These are phyloP conservation scores for Tachysurus vachellii DNA, from an alignment of 2,113 vertebrate species.

Conservation along the genomic window DNA sequence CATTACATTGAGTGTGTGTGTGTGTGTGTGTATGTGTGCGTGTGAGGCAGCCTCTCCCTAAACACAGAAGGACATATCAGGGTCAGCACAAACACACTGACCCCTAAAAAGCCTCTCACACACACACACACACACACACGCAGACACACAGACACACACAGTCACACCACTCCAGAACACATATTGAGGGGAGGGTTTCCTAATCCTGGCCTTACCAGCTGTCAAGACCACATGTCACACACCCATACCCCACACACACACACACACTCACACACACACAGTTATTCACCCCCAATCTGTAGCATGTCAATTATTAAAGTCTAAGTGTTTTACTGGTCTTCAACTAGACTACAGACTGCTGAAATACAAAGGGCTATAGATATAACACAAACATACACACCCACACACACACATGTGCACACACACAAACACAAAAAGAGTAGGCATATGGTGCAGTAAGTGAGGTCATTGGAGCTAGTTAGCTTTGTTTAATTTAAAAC, in stretches of 20 bases:
- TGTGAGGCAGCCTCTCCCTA: not conserved
- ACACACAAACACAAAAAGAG: not conserved
- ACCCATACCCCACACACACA: not conserved
- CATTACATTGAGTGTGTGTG: not conserved
- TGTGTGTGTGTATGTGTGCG: conserved; percentile 12
- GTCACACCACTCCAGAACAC: not conserved
- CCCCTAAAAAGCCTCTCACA: not conserved
- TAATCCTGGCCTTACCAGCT: conserved; percentile 70
- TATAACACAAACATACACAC: not conserved
- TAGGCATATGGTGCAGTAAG: not conserved
- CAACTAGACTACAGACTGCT: not conserved
- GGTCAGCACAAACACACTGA: conserved; percentile 15
- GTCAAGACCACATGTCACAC: conserved; percentile 87
- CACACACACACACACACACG: conserved; percentile 3
- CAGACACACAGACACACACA: conserved; percentile 1
- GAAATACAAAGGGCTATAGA: not conserved
- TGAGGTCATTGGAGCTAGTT: not conserved
- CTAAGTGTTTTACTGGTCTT: not conserved
- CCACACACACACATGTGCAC: not conserved
- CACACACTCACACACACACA: not conserved
- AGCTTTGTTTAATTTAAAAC: not conserved
- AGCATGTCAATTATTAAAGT: conserved; percentile 26
- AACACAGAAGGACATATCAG: conserved; percentile 16
- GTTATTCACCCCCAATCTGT: not conserved
- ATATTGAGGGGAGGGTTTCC: conserved; percentile 10